A percentile compares a stretch with the other conserved stretches of the same genome.
Conservation (phyloP, 2,797 vertebrate species). For the Rhinatrema bivittatum region DNA sequence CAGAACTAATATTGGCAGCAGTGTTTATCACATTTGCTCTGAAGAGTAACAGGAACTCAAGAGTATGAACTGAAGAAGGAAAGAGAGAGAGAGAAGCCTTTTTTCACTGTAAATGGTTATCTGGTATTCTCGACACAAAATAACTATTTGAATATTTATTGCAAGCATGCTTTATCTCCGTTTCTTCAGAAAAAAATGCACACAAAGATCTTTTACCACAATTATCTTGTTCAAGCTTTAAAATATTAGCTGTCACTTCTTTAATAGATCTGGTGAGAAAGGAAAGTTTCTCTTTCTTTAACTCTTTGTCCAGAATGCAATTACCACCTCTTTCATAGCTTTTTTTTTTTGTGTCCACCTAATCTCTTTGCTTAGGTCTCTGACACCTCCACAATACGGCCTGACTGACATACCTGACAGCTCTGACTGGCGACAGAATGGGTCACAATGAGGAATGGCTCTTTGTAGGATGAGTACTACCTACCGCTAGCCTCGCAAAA, state of each 20-base stretch:
- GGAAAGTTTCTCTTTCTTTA: conserved; percentile 55
- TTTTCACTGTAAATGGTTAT: conserved; percentile 41
- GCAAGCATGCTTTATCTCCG: conserved; percentile 34
- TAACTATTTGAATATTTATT: conserved; percentile 57
- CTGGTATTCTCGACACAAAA: conserved; percentile 48
- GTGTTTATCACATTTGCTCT: too few species aligned
- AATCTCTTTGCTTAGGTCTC: conserved; percentile 54
- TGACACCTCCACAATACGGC: conserved; percentile 57
- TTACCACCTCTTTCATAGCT: conserved; percentile 53
- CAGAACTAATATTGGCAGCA: too few species aligned
- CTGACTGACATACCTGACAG: conserved; percentile 61
- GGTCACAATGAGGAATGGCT: conserved; percentile 41
- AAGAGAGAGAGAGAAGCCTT: conserved; percentile 38
- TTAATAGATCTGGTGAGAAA: conserved; percentile 58
- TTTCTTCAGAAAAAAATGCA: conserved; percentile 35
- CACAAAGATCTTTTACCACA: conserved; percentile 56
- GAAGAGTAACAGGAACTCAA: too few species aligned
- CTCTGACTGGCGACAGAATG: conserved; percentile 46
- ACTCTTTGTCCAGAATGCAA: conserved; percentile 51
- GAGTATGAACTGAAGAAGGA: too few species aligned
- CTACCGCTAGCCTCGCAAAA: conserved; percentile 32
- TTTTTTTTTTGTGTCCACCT: conserved; percentile 58
- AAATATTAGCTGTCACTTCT: conserved; percentile 61
- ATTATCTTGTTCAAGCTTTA: conserved; percentile 60
- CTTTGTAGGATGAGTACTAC: conserved; percentile 50